Evolutionary conservation across 2,797 vertebrate species (phyloP).

Genomic region (Mionectes olivaceus): DNA sequence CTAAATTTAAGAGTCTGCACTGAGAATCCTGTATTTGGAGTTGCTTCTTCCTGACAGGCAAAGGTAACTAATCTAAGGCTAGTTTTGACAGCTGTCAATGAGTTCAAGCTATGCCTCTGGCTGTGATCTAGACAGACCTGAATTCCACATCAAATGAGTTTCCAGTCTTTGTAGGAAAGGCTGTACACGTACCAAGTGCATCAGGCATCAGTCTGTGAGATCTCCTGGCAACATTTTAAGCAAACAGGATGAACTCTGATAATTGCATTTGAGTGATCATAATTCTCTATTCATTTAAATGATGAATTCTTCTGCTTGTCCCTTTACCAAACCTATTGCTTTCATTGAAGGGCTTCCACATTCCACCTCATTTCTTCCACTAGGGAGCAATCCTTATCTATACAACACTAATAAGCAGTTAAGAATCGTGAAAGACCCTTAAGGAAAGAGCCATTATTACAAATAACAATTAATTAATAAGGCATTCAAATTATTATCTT

Average conservation of each 20-base stretch:
- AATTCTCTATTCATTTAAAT: not conserved
- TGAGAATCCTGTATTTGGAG: not conserved
- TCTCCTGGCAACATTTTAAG: not conserved
- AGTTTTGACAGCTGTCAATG: not conserved
- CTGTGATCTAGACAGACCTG: not conserved
- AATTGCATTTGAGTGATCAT: not conserved
- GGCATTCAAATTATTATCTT: slow-evolving; percentile 58
- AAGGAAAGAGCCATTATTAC: slow-evolving; percentile 49
- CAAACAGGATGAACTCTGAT: not conserved
- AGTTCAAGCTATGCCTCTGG: not conserved
- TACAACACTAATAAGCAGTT: slow-evolving; percentile 45
- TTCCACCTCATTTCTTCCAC: slow-evolving; percentile 34
- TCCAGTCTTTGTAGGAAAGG: not conserved
- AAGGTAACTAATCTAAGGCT: not conserved
- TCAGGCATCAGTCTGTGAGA: not conserved
- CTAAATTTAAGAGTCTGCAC: not conserved
- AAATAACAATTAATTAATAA: slow-evolving; percentile 69
- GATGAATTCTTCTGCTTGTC: not conserved
- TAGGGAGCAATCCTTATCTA: slow-evolving; percentile 57
- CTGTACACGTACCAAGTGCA: not conserved
- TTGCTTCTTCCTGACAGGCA: not conserved
- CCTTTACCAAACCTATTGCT: slow-evolving; percentile 23
- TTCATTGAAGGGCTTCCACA: not conserved
- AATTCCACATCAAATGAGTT: not conserved
- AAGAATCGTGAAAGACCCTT: slow-evolving; percentile 55